A percentile compares a stretch with the other conserved stretches of the same genome.
Evolutionary conservation across 2,797 vertebrate species (phyloP).

Genomic region (Fistularia tabacaria): DNA sequence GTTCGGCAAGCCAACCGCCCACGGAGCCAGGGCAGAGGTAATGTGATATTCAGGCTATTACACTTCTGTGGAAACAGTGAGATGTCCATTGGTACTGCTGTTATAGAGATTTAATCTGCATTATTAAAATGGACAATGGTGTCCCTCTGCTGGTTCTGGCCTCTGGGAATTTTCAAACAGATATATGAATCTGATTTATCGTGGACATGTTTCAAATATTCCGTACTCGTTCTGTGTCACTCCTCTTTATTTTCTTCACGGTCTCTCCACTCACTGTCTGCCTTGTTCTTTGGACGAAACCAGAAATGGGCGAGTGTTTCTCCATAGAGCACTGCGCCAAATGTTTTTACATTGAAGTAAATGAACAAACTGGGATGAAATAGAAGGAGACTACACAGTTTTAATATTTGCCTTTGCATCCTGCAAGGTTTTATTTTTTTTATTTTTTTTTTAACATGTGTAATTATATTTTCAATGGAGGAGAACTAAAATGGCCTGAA

Average conservation of each 20-base stretch:
- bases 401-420: no score
- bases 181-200: slow-evolving; percentile 67
- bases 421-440: no score
- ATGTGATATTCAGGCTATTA: slow-evolving; percentile 59
- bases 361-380: no score
- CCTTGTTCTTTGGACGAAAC: background rate
- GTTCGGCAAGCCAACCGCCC: slow-evolving; percentile 52
- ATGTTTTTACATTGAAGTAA: no score
- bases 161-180: slow-evolving; percentile 63
- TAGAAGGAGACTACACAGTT: no score
- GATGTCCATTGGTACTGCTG: slow-evolving; percentile 50
- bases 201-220: slow-evolving; percentile 31
- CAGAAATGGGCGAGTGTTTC: no score
- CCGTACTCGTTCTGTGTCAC: slow-evolving; percentile 27
- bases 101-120: slow-evolving; percentile 65
- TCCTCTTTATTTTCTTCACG: slow-evolving; percentile 22
- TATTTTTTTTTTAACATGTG: no score
- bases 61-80: slow-evolving; percentile 56
- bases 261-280: no score
- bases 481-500: no score
- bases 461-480: no score
- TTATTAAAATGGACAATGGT: slow-evolving; percentile 45
- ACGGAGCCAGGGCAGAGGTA: slow-evolving; percentile 57
- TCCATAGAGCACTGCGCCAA: no score
- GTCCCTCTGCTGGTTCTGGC: slow-evolving; percentile 43